A percentile compares a stretch with the other conserved stretches of the same genome.
Conservation (phyloP, 2,888 invertebrate genomes). For the Phortica magna region DNA sequence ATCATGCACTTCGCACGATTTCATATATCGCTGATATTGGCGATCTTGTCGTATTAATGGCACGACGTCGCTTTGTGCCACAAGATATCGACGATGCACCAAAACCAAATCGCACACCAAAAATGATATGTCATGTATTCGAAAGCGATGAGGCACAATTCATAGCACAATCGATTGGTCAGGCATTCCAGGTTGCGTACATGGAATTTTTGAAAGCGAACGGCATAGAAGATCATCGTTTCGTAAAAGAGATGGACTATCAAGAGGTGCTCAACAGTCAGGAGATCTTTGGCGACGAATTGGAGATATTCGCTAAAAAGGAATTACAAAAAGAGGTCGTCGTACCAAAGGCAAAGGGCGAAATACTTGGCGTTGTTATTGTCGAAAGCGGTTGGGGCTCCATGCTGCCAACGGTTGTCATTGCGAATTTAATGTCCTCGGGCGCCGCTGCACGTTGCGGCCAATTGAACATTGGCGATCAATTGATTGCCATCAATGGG, state of each 20-base stretch:
- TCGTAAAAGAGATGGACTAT: conserved; percentile 99
- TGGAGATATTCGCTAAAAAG: conserved; percentile 99
- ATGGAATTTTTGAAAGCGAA: conserved; percentile 99
- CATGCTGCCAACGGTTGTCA: conserved; percentile 99
- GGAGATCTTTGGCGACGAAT: conserved; percentile 98
- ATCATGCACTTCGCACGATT: conserved; percentile 98
- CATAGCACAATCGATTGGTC: conserved; percentile 99
- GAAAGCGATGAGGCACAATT: conserved; percentile 99
- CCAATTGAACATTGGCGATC: conserved; percentile 99
- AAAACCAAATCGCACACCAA: conserved; percentile 90
- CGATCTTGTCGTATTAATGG: conserved; percentile 98
- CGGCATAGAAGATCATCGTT: conserved; percentile 99
- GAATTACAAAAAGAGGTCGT: conserved; percentile 99
- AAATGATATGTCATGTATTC: conserved; percentile 99
- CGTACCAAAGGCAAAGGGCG: conserved; percentile 98
- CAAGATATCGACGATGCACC: conserved; percentile 81
- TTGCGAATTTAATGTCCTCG: conserved; percentile 97
- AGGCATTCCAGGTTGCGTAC: conserved; percentile 99
- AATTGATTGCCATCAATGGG: conserved; percentile 99
- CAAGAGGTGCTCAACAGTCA: conserved; percentile 99
- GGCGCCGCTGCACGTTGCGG: conserved; percentile 99
- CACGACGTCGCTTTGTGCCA: conserved; percentile 93
- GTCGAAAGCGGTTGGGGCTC: conserved; percentile 99
- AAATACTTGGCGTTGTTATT: conserved; percentile 98
- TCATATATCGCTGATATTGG: conserved; percentile 99